Conservation (phyloP, 2,888 invertebrate species). For the Geotrupes spiniger region DNA sequence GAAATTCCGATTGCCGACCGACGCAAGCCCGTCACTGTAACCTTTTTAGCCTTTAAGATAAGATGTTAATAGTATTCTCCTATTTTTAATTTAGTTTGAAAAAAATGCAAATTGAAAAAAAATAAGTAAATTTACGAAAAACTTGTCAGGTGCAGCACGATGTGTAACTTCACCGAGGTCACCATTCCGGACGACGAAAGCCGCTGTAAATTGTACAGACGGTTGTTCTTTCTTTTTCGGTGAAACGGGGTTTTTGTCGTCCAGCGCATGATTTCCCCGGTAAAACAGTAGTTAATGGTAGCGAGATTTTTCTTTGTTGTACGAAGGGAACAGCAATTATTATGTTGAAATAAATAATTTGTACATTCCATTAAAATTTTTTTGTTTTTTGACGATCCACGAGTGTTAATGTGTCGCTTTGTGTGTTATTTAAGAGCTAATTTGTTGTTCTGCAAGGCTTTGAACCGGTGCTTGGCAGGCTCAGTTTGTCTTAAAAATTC, state of each 20-base stretch:
- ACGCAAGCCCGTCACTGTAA: too few species aligned
- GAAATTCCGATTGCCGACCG: too few species aligned
- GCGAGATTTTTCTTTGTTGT: conserved; percentile 37
- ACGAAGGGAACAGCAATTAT: conserved; percentile 62
- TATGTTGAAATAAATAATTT: conserved; percentile 65
- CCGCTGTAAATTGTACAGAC: conserved; percentile 30
- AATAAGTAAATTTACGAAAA: conserved; percentile 18
- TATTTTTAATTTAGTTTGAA: conserved; percentile 31
- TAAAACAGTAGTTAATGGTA: conserved; percentile 14
- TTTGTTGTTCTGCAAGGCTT: too few species aligned
- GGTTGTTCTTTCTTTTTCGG: neutral
- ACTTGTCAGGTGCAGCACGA: conserved; percentile 20
- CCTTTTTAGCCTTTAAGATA: conserved; percentile 34
- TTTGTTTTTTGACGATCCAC: conserved; percentile 19
- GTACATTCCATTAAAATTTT: conserved; percentile 71
- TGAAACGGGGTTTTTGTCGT: neutral
- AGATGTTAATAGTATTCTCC: conserved; percentile 33
- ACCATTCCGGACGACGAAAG: conserved; percentile 20
- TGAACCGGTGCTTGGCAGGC: too few species aligned
- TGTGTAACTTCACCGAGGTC: conserved; percentile 6
- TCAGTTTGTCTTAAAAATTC: too few species aligned
- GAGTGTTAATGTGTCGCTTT: conserved; percentile 19
- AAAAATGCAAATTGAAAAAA: conserved; percentile 15
- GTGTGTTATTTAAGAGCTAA: too few species aligned
- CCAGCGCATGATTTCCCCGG: too few species aligned